A percentile compares a stretch with the other conserved stretches of the same genome.
phyloP scores from a whole-genome alignment of 1,140 invertebrate species.

The Nephotettix cincticeps region DNA sequence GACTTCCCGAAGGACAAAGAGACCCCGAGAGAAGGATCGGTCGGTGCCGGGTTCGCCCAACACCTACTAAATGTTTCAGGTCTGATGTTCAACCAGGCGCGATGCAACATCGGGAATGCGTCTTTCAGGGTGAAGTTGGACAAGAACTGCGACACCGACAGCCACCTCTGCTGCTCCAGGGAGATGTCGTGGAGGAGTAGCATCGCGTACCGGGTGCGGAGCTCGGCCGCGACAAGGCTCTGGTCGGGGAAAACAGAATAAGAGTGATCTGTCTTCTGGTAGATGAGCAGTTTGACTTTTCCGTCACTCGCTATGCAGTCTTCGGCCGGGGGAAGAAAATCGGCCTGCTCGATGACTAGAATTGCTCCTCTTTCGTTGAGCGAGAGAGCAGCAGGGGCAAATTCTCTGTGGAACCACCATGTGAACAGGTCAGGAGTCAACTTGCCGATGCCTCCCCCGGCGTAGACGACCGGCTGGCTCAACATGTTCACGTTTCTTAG shows the following conservation, averaged over 20 bases:
- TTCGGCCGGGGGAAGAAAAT: constrained; percentile 46
- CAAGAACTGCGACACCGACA: constrained; percentile 43
- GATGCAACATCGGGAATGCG: constrained; percentile 53
- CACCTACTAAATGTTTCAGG: constrained; percentile 50
- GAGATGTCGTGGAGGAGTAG: constrained; percentile 43
- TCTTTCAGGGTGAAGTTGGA: constrained; percentile 51
- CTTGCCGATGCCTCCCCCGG: constrained; percentile 52
- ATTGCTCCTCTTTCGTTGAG: constrained; percentile 51
- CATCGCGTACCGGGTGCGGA: constrained; percentile 48
- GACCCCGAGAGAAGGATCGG: constrained; percentile 24
- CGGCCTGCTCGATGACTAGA: constrained; percentile 48
- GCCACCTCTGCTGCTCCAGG: constrained; percentile 34
- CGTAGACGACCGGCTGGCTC: constrained; percentile 56
- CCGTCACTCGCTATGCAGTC: constrained; percentile 50
- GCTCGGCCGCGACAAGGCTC: constrained; percentile 46
- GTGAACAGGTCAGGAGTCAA: constrained; percentile 53
- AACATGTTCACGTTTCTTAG: constrained; percentile 54
- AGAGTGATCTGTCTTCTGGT: constrained; percentile 34
- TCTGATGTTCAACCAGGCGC: constrained; percentile 51
- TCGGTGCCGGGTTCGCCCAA: constrained; percentile 42
- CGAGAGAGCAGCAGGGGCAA: constrained; percentile 52
- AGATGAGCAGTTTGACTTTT: constrained; percentile 46
- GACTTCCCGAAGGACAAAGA: constrained; percentile 28
- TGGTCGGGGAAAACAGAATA: constrained; percentile 45
- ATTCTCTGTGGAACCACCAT: constrained; percentile 57